Base-by-base conservation (phyloP, 2,113 vertebrate species). In the Oreochromis tanganicae region DNA sequence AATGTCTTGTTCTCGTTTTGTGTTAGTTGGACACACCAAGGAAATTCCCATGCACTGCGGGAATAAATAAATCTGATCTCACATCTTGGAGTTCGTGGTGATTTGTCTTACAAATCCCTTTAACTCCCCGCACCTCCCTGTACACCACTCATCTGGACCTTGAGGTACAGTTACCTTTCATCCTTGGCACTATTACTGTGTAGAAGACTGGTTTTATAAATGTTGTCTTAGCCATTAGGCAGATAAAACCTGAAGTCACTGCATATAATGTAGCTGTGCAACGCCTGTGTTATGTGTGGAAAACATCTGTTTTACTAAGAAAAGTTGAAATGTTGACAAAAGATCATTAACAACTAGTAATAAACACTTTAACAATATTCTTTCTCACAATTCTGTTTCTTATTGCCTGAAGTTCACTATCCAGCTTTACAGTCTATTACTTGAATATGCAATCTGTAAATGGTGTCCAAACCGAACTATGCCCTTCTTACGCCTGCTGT, bases 401-500 rank as follows among this genome's bases (percentile, higher is more conserved):
- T 36, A 54, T 81, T 88, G 83, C 73, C 9, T 84, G 5, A 11
- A 48, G 29, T 82, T 89, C 32, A 68, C 38, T 55, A 56, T 80
- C 61, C 83, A 79, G 10, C 59, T 86, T 86, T 54, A 80, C 59
- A 66, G 78, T 24, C 24, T 12, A 32, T 27, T 27, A 41, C 80
- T 75, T 59, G 41, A 91, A 92, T 6, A 75, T 75, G 61, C 27
- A 81, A 73, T 89, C 87, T 91, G 85, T 86, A 61, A 80, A 79
- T 63, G 55, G 14, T 41, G 55, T 88, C 82, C 83, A 83, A 90
- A 87, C 71, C 81, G 73, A 75, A 85, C 84, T 83, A 68, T 88
- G 43, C 88, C 83, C 59, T 55, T 87, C 68, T 82, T 52, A 86
- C 56, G 78, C 48, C 34, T 34, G 79, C 83, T 55, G 55, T 79